Base-by-base conservation (phyloP, 2,888 invertebrate genomes). In the Stratiomys singularior region DNA sequence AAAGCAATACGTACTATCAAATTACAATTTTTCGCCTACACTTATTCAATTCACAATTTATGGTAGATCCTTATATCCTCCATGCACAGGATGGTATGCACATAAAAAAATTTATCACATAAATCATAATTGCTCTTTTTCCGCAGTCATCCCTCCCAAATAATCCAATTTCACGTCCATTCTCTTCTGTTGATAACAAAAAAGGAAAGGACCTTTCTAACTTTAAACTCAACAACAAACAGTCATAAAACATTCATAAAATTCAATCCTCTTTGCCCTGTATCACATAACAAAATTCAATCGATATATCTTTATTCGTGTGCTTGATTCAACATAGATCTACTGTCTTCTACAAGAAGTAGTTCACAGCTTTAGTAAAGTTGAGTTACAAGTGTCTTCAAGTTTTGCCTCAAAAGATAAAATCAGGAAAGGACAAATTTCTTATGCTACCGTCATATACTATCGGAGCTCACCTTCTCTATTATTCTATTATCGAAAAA, bases 121-220 rank as follows among this genome's bases (percentile, higher is more conserved):
- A 37, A 37, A 37, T 37, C 37, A 37, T 37, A 37, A 37, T 37
- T 37, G 37, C 37, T 37, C 37, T 37, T 37, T 37, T 37, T 37
- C 37, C 5, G 9, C 37, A 9, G 37, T 37, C 37, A 37, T 37
- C 15, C 52, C 4, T 52, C 52, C 18, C 52, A 13, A 52, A 52
- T 18, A 52, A 52, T 52, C 52, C 52, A 52, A 52, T 52, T 52
- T 52, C 15, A 52, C 52, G n/a, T n/a, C 52, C 52, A n/a, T 52
- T 52, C 18, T 15, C 15, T 9, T 4, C 15, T n/a, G 52, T 9
- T 52, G 18, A 15, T 13, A 13, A 9, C 3, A n/a, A 13, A 18
- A 52, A 52, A 18, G 52, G n/a, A 15, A 52, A 52, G 52, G 52
- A 52, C 15, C 52, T 4, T 37, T 37, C 4, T 4, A 52, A 13